Evolutionary conservation across 2,888 invertebrate genomes (phyloP).

Genomic region (Carpatolechia fugitivella): DNA sequence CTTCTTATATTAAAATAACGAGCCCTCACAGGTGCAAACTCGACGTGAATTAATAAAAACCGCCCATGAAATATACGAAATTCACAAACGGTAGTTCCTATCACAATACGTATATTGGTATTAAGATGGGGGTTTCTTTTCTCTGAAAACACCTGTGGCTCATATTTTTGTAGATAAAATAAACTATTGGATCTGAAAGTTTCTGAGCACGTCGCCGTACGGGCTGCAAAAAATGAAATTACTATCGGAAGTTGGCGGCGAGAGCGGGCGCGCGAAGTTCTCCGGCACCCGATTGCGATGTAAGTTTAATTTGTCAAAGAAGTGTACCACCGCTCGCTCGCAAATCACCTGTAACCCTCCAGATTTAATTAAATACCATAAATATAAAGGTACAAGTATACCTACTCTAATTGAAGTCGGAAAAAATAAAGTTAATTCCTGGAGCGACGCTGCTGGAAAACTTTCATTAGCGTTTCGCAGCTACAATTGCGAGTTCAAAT

Average conservation of each 20-base stretch:
- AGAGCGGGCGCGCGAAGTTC: background rate
- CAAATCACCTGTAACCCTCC: slow-evolving; percentile 49
- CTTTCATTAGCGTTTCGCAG: slow-evolving; percentile 72
- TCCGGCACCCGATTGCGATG: slow-evolving; percentile 20
- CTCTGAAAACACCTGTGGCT: slow-evolving; percentile 12
- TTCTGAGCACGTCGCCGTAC: background rate
- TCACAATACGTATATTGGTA: background rate
- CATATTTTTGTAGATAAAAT: slow-evolving; percentile 9
- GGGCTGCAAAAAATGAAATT: slow-evolving; percentile 4
- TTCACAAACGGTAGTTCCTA: slow-evolving; percentile 8
- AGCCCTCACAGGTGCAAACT: slow-evolving; percentile 62
- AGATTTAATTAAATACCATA: slow-evolving; percentile 64
- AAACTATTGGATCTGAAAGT: slow-evolving; percentile 9
- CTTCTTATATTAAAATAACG: slow-evolving; percentile 73
- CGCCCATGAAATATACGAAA: slow-evolving; percentile 36
- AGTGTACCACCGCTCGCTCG: slow-evolving; percentile 28
- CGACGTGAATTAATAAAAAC: slow-evolving; percentile 57
- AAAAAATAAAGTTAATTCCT: slow-evolving; percentile 64
- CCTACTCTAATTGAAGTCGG: slow-evolving; percentile 55
- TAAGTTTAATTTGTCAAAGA: slow-evolving; percentile 36
- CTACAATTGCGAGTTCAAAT: slow-evolving; percentile 76
- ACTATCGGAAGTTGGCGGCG: slow-evolving; percentile 7
- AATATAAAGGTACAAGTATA: slow-evolving; percentile 51
- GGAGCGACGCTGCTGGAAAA: slow-evolving; percentile 55
- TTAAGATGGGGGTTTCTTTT: slow-evolving; percentile 6